phyloP scores from a whole-genome alignment of 2,797 vertebrate species.

The Pteronotus mesoamericanus region DNA sequence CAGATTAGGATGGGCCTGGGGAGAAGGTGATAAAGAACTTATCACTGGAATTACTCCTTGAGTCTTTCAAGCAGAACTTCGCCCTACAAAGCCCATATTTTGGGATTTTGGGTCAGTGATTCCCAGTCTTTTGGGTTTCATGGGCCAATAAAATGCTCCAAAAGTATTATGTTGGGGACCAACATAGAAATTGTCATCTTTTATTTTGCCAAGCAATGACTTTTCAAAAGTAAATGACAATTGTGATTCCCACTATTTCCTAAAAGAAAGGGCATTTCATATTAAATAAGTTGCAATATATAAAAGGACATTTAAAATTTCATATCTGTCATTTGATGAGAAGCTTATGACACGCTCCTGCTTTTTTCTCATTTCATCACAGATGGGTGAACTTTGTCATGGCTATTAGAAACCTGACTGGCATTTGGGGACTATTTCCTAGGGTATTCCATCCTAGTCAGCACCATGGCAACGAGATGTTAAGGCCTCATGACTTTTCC shows the following conservation, averaged over 20 bases:
- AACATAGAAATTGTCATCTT: neutral
- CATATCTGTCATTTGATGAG: neutral
- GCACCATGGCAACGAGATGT: neutral
- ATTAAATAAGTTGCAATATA: neutral
- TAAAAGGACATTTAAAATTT: slow-evolving; percentile 14
- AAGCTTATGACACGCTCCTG: neutral
- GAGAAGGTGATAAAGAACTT: neutral
- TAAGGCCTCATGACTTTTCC: accelerated
- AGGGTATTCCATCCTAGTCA: neutral
- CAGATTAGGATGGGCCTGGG: neutral
- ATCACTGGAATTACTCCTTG: neutral
- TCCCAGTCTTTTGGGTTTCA: neutral
- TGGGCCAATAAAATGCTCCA: neutral
- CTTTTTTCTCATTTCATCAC: neutral
- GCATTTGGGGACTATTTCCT: neutral
- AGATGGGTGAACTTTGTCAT: neutral
- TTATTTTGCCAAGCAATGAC: neutral
- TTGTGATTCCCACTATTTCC: neutral
- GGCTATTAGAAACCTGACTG: neutral
- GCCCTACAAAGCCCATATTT: neutral
- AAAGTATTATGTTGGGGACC: neutral
- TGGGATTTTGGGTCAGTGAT: neutral
- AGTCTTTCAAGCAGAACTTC: neutral
- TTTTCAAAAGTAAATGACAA: neutral
- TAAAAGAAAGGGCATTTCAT: neutral